Conservation (phyloP, 92 coral and sea anemone genomes). For the Scolanthus callimorphus region DNA sequence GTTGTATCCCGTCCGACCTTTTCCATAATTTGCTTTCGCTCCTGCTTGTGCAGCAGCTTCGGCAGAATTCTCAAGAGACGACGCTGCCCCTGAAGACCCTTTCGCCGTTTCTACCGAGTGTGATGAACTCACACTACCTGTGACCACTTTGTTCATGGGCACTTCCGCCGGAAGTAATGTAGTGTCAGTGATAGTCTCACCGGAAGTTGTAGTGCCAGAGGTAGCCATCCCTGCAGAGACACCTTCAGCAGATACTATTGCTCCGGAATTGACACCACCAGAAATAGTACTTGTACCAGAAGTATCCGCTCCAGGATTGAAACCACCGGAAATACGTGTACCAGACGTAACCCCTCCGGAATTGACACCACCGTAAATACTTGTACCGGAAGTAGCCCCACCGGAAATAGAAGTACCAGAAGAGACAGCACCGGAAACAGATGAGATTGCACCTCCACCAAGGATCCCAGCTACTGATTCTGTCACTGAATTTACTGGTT, state of each 20-base stretch:
- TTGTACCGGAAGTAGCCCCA: neutral
- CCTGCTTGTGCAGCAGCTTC: neutral
- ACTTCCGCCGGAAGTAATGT: neutral
- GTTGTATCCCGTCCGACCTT: neutral
- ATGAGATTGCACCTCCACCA: conserved; percentile 9
- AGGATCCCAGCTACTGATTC: conserved; percentile 19
- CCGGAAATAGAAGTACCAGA: conserved; percentile 1
- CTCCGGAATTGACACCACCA: neutral
- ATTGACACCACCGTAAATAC: too few species aligned
- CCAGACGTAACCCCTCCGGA: neutral
- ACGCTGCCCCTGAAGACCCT: neutral
- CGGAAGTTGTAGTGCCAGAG: neutral
- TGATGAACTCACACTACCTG: neutral
- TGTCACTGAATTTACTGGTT: conserved; percentile 28
- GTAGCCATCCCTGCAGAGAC: neutral
- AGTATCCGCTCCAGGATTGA: too few species aligned
- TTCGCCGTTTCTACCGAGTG: neutral
- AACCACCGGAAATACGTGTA: too few species aligned
- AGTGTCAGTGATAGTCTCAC: neutral
- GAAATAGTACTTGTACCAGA: too few species aligned
- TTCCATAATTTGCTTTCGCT: neutral
- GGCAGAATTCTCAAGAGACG: neutral
- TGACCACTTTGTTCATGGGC: neutral
- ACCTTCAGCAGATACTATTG: neutral
- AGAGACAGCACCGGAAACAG: neutral